Base-by-base conservation (phyloP, 2,113 vertebrate species). In the Gila orcuttii region DNA sequence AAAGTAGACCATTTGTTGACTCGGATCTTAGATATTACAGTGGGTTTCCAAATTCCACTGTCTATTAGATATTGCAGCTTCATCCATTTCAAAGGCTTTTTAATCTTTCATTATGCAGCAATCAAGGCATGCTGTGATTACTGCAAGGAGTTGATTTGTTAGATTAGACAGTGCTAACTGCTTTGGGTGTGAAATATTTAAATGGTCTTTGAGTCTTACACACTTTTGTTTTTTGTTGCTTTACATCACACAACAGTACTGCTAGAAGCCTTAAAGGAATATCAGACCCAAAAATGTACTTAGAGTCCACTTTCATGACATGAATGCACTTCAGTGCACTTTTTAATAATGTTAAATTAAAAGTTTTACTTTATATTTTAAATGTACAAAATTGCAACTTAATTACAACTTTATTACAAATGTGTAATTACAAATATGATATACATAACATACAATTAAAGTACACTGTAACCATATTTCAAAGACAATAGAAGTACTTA, bases 191-290 rank as follows among this genome's bases (percentile, higher is more conserved):
- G 19, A 33, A 17, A 52, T 62, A 33, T 25, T 74, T 17, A 15
- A 50, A 39, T 66, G 57, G 39, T 79, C 42, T 71, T 52, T 76
- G 78, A 76, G 60, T 82, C 73, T 52, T 28, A 64, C 36, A 50
- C 31, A 21, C 55, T 57, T 57, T 6, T 36, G 50, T 28, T 23
- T 74, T 50, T 50, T 28, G 25, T 52, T 76, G 17, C 6, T 66
- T 66, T 64, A 12, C 62, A 15, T 12, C 62, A 31, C 28, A 66
- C 62, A 66, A 31, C 13, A 17, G 12, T 57, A 23, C 55, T 57
- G 11, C 23, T 64, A 64, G 60, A n/a, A 28, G 23, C 25, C 60
- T 62, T 28, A 62, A 62, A 28, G n/a, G n/a, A 64, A 25, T 25
- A 64, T 64, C 12, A 5, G 60, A 57, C 55, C 19, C 19, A 21